Evolutionary conservation across 2,113 vertebrate species (phyloP), one percentile per base, ranked within the genome.

Genomic region (Chinchilla lanigera): DNA sequence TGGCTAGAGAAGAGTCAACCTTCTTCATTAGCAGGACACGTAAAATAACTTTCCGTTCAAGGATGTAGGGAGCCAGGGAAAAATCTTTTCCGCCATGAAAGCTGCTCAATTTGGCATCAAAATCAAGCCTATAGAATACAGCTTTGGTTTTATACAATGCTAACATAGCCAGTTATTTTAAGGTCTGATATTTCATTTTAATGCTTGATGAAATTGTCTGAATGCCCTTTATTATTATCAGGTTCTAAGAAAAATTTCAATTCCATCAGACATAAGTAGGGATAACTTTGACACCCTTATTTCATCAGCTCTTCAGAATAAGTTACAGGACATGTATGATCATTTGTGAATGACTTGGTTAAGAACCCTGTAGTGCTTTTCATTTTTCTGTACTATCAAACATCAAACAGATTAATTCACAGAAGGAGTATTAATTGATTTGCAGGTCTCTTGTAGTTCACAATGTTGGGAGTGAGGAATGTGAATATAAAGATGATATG

Each of bases 31-130:
- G 19, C 7, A 87, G 20, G 20, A 58, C 75, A 13, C 28, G 63
- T 38, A 85, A 81, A 94, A 87, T 44, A 63, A 1, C 69, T 96
- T 96, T 94, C 78, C 50, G 47, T 90, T 95, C 90, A 85, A 44
- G 35, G 14, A 1, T 87, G 14, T 20, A 17, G 81, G 50, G 28
- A 89, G 24, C 9, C 44, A 73, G 35, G 54, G 4, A 80, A 80
- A 75, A 67, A 69, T 17, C 38, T 54, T 83, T 84, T 65, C 14
- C 0, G 38, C 63, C 54, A 1, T 47, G 19, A 81, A 96, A 10
- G 54, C 0, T 61, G 33, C 16, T 81, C 35, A 60, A 3, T 38
- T 95, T 91, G 93, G 44, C 28, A 83, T 33, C 78, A 13, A 94
- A 92, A 89, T 1, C 30, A 67, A 89, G 11, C 4, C 63, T 83